A percentile compares a stretch with the other conserved stretches of the same genome.
Conservation (phyloP, 1,140 invertebrate species). For the Drosophila sucinea region DNA sequence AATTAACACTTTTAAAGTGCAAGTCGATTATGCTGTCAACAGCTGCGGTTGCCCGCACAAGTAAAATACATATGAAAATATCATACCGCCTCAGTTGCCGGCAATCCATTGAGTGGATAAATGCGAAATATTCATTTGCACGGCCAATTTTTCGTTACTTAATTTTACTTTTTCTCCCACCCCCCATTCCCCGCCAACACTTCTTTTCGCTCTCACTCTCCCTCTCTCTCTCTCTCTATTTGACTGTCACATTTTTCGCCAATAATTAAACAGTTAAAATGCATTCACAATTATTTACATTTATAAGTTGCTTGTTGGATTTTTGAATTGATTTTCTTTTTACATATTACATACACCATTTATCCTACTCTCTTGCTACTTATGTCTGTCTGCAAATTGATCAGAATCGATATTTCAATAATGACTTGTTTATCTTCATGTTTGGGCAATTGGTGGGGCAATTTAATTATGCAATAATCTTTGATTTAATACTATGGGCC, state of each 20-base stretch:
- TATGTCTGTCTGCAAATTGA: conserved; percentile 4
- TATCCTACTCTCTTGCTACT: background rate
- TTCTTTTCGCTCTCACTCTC: background rate
- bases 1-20: conserved; percentile 55
- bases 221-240: background rate
- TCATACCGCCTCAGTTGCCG: background rate
- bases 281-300: conserved; percentile 23
- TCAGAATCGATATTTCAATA: background rate
- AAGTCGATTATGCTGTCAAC: conserved; percentile 58
- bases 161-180: conserved; percentile 31
- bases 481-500: conserved; percentile 35
- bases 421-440: conserved; percentile 7
- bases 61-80: background rate
- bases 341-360: background rate
- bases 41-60: conserved; percentile 18
- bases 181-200: too few species aligned
- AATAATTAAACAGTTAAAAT: conserved; percentile 12
- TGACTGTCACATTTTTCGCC: conserved; percentile 1
- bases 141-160: conserved; percentile 33
- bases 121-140: background rate
- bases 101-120: background rate
- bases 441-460: conserved; percentile 10
- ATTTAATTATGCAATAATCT: conserved; percentile 50
- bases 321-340: conserved; percentile 6
- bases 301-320: conserved; percentile 2